phyloP scores from a whole-genome alignment of 2,797 vertebrate species.

The Diglossa cyanea region DNA sequence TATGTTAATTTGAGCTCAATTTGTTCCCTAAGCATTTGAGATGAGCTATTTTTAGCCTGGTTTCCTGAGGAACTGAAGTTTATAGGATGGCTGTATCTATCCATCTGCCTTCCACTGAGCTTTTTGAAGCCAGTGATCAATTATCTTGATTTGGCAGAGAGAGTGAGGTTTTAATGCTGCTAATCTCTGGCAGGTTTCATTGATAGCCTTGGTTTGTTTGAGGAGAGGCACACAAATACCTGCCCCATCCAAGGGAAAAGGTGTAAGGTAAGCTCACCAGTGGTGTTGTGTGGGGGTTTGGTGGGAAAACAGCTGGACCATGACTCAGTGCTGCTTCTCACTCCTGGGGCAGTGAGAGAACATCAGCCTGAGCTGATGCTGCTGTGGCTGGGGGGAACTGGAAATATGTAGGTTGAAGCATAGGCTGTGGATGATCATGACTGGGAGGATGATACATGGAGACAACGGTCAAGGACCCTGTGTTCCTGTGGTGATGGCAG shows the following conservation, averaged over 20 bases:
- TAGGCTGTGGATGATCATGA: not conserved
- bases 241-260: not conserved
- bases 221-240: not conserved
- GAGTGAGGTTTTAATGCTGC: not conserved
- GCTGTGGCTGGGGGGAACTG: not conserved
- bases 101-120: conserved; percentile 30
- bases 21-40: conserved; percentile 11
- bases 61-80: conserved; percentile 60
- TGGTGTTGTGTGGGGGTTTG: not conserved
- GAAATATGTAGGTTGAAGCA: not conserved
- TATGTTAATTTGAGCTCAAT: conserved; percentile 52
- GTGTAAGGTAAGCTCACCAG: not conserved
- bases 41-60: conserved; percentile 41
- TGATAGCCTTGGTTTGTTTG: not conserved
- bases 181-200: not conserved
- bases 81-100: conserved; percentile 19
- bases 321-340: not conserved
- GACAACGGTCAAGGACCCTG: not conserved
- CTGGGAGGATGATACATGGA: fast-evolving
- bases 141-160: not conserved
- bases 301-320: not conserved
- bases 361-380: not conserved
- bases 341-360: not conserved
- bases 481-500: not conserved
- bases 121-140: not conserved